These are phyloP conservation scores for Rhinoptilus africanus DNA, from an alignment of 2,113 vertebrate species.

Conservation along the genomic window DNA sequence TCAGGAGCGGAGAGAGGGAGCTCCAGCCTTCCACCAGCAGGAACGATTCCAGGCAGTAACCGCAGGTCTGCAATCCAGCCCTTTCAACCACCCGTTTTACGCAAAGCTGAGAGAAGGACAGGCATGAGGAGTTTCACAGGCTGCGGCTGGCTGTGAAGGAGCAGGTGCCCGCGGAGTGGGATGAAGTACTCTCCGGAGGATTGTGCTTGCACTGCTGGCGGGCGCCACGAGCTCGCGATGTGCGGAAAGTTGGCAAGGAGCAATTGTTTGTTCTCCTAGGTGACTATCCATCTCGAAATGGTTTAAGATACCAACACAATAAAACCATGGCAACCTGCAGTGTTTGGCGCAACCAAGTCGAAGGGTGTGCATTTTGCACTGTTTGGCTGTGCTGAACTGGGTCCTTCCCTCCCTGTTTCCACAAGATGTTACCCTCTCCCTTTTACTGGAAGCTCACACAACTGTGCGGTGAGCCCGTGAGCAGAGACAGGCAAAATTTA, in stretches of 20 bases:
- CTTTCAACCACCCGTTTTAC: background rate
- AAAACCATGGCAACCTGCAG: background rate
- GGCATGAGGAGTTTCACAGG: background rate
- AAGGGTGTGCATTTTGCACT: background rate
- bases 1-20: background rate
- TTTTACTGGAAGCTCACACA: background rate
- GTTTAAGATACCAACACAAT: background rate
- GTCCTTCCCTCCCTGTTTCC: background rate
- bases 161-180: background rate
- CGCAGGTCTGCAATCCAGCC: background rate
- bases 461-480: background rate
- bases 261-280: conserved; percentile 4
- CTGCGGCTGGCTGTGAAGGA: background rate
- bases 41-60: background rate
- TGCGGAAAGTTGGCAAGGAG: background rate
- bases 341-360: background rate
- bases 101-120: background rate
- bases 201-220: background rate
- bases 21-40: background rate
- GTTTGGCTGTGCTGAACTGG: background rate
- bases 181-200: background rate
- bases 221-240: rapidly evolving
- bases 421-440: background rate
- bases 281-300: background rate
- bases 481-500: background rate